Evolutionary conservation across 1,140 invertebrate species (phyloP), one percentile per base, ranked within the genome.

Genomic region (Oncopeltus fasciatus): DNA sequence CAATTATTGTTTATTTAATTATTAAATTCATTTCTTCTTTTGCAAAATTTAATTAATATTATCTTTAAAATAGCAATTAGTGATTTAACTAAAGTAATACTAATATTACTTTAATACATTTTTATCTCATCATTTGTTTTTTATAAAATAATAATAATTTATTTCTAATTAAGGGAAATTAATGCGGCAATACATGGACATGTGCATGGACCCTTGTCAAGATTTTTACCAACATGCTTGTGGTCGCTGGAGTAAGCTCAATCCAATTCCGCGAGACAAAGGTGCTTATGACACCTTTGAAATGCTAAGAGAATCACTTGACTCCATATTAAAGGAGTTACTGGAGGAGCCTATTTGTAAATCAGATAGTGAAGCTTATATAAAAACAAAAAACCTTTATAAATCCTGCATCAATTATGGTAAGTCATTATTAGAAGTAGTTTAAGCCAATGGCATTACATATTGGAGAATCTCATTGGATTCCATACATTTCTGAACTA

Each of bases 151-250:
- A 38, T 38, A 38, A 38, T 8, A 8, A 8, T 8, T 14, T 38
- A 14, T 24, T 38, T 56, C 29, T 28, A 14, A 64, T 64, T 60
- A 59, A 69, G 67, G 62, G 27, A 66, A 63, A 56, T 53, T 84
- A 64, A 88, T 89, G 86, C 75, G 77, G 64, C 79, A 81, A 62
- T 87, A 85, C 67, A 92, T 94, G 86, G 87, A 94, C 68, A 72
- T 69, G 0, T 75, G 71, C 18, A 80, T 81, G 0, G 81, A 94
- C 74, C 92, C 93, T 0, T 97, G 93, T 71, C 75, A 86, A 2
- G 90, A 97, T 72, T 96, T 95, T 72, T 95, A 93, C 72, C 81
- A 88, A 69, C 95, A 85, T 69, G 84, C 90, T 0, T 95, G 92
- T 71, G 90, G 90, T 16, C 88, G 89, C 66, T 93, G 90, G 90